phyloP scores from a whole-genome alignment of 2,113 vertebrate genomes.

The Holacanthus passer region DNA sequence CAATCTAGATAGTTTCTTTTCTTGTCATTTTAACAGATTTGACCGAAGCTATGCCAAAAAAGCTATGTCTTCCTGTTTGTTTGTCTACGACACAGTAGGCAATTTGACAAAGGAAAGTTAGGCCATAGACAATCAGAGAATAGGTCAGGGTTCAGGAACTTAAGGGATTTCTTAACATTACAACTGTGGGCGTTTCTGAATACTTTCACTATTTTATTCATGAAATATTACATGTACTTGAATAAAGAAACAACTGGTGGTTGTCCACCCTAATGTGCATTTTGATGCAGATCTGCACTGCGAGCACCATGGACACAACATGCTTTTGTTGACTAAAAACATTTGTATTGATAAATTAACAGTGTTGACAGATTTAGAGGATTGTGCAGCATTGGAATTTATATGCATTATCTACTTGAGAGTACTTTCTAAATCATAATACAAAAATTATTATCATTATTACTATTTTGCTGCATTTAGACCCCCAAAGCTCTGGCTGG shows the following conservation, averaged over 20 bases:
- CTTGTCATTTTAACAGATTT: neutral
- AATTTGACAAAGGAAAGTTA: neutral
- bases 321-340: too few species aligned
- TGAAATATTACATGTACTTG: neutral
- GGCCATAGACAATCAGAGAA: neutral
- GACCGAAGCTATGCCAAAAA: neutral
- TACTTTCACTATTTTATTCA: neutral
- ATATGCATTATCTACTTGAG: neutral
- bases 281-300: neutral
- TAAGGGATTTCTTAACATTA: neutral
- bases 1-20: neutral
- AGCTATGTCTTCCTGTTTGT: neutral
- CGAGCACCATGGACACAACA: neutral
- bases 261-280: neutral
- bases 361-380: neutral
- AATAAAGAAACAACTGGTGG: neutral
- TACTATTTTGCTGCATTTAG: neutral
- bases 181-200: neutral
- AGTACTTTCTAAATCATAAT: neutral
- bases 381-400: neutral
- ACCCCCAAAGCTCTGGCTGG: neutral
- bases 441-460: too few species aligned
- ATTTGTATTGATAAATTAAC: neutral
- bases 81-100: neutral
- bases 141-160: neutral